A percentile compares a stretch with the other conserved stretches of the same genome.
These are phyloP conservation scores for Agriotes lineatus DNA, from an alignment of 2,888 invertebrate species.

Conservation along the genomic window DNA sequence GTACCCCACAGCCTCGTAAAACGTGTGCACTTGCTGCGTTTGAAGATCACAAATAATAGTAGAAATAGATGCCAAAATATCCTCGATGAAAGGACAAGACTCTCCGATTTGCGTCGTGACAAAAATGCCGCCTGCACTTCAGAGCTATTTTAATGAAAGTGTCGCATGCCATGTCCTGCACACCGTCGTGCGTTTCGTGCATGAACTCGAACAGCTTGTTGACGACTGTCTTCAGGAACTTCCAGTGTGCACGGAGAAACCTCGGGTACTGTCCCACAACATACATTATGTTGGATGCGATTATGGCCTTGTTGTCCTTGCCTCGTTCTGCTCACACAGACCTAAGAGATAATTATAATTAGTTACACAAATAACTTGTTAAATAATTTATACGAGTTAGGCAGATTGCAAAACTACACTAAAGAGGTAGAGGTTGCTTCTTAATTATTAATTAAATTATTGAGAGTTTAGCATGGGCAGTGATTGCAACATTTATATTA, in stretches of 20 bases:
- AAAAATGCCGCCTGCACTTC: conserved; percentile 98
- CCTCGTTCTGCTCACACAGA: conserved; percentile 96
- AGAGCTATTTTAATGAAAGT: conserved; percentile 99
- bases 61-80: conserved; percentile 95
- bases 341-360: no score
- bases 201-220: conserved; percentile 99
- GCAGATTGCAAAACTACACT: no score
- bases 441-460: no score
- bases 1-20: conserved; percentile 99
- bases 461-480: no score
- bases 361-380: conserved; percentile 28
- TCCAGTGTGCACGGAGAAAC: conserved; percentile 99
- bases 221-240: conserved; percentile 99
- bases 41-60: conserved; percentile 99
- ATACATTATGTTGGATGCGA: conserved; percentile 99
- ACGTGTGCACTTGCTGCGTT: conserved; percentile 98
- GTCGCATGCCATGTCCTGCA: conserved; percentile 99
- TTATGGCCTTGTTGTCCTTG: conserved; percentile 99
- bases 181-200: conserved; percentile 99
- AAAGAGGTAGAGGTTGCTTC: no score
- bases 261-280: conserved; percentile 99
- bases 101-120: conserved; percentile 97
- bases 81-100: conserved; percentile 97
- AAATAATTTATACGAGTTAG: no score
- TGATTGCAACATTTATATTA: no score